Conservation (phyloP, 1,140 invertebrate genomes). For the Danaus melanippus region DNA sequence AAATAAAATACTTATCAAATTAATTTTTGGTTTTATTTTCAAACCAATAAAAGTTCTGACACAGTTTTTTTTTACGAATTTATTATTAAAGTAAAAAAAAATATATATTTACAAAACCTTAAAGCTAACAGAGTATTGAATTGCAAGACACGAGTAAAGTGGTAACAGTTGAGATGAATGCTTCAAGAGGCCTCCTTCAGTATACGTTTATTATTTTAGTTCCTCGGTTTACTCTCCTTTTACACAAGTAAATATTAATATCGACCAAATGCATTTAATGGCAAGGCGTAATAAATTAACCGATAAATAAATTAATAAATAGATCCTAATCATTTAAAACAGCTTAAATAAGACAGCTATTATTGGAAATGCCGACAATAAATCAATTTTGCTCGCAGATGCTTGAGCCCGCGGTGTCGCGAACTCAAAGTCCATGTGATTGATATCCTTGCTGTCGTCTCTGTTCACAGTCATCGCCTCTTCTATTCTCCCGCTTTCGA, state of each 20-base stretch:
- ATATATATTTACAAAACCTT: constrained; percentile 64
- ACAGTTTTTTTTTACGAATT: constrained; percentile 33
- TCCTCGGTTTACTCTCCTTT: not conserved
- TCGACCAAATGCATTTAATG: constrained; percentile 62
- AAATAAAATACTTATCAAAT: no score
- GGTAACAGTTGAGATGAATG: constrained; percentile 42
- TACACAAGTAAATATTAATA: constrained; percentile 17
- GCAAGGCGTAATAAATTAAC: constrained; percentile 57
- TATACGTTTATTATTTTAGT: constrained; percentile 4
- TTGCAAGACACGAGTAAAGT: constrained; percentile 50
- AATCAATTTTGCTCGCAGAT: constrained; percentile 5
- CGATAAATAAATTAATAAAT: constrained; percentile 62
- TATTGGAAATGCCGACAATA: constrained; percentile 8
- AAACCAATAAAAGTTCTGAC: no score
- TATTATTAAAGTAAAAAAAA: constrained; percentile 54
- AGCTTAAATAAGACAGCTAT: constrained; percentile 20
- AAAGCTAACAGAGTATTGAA: constrained; percentile 65
- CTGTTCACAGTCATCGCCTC: constrained; percentile 24
- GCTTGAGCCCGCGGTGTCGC: not conserved
- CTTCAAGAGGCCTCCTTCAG: constrained; percentile 6
- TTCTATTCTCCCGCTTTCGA: constrained; percentile 37
- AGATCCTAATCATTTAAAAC: constrained; percentile 26
- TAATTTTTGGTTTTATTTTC: no score
- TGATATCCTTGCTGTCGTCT: constrained; percentile 31
- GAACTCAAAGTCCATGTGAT: constrained; percentile 40